Evolutionary conservation across 2,113 vertebrate species (phyloP), one percentile per base, ranked within the genome.

Genomic region (Peucedramus taeniatus): DNA sequence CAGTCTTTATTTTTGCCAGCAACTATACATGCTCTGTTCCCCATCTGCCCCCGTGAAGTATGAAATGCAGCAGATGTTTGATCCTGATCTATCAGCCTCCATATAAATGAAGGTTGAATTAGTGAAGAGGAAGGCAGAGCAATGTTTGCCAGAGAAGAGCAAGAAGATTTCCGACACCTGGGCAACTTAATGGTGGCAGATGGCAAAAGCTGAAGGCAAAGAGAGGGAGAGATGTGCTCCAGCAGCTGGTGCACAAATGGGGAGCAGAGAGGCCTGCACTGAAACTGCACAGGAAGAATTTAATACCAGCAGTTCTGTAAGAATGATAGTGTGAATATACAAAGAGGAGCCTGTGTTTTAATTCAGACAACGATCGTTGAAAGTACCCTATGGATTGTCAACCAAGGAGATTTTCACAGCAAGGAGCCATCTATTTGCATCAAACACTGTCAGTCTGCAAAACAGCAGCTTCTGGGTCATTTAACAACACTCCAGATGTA

Each of bases 401-500:
- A 2, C 59, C 61, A 26, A 93, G 61, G 86, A 96, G 87, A 70
- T 90, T 93, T 93, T 90, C 94, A 72, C 83, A 96, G 92, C 83
- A 82, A 95, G 95, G 80, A 93, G 78, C 91, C 53, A 60, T 92
- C 70, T 71, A 96, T 97, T 96, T 97, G 85, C 87, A 94, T 96
- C 94, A 97, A 97, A 89, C 79, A 74, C 81, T 57, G 59, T 90
- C 86, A 96, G 87, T 63, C 90, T 83, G 88, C 35, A 87, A 77
- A 86, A 95, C 92, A 82, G 64, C 88, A 87, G 78, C 94, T 97
- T 97, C 94, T 89, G 95, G 97, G 97, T 98, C 96, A 97, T 96
- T 97, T 95, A 95, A 47, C 85, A 95, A n/a, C 81, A 23, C 79
- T 96, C 89, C 86, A 91, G 92, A 93, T 94, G 93, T 84, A 87